Base-by-base conservation (phyloP, 2,888 invertebrate species). In the Catotricha subobsoleta region DNA sequence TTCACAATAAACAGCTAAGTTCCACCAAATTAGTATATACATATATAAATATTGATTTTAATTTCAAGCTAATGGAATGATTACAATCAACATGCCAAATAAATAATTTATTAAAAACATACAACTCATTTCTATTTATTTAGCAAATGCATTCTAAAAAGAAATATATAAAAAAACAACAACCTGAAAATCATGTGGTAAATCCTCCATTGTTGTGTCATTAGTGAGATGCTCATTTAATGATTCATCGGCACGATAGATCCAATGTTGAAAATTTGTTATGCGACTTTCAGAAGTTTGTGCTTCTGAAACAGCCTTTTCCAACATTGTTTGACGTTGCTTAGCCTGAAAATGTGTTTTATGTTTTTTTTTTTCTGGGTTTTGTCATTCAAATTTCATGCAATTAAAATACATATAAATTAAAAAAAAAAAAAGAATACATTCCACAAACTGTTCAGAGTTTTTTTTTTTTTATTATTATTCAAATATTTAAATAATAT, bases 201-300 rank as follows among this genome's bases (percentile, higher is more conserved):
- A 67, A 64, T 83, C 82, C 55, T 78, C 76, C 47, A 81, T 78
- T 45, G 79, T 74, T 47, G 82, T 71, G 62, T 84, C 83, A 54
- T 78, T 76, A 53, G 79, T 75, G 49, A 81, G 67, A 53, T 80
- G 71, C 50, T 77, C 74, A 51, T 72, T 71, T 53, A 81, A 66
- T 54, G 75, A 68, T 51, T 70, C 69, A 56, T 78, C 75, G 51
- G 77, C 72, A 54, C 73, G 71, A 47, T 67, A 68, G 48, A 80
- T 67, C 73, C 82, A 81, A 49, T 73, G 73, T 59, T 78, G 78
- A 53, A 81, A 70, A 47, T 72, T 71, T 50, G 80, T 72, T 48
- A 84, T 70, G 50, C 76, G 71, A 50, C 75, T 70, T 65, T 86
- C 86, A 40, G 76, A 76, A 51, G 72, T 72, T 58, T 83, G 80